A percentile compares a stretch with the other conserved stretches of the same genome.
Conservation (phyloP, 2,888 invertebrate species). For the Caenorhabditis afra region DNA sequence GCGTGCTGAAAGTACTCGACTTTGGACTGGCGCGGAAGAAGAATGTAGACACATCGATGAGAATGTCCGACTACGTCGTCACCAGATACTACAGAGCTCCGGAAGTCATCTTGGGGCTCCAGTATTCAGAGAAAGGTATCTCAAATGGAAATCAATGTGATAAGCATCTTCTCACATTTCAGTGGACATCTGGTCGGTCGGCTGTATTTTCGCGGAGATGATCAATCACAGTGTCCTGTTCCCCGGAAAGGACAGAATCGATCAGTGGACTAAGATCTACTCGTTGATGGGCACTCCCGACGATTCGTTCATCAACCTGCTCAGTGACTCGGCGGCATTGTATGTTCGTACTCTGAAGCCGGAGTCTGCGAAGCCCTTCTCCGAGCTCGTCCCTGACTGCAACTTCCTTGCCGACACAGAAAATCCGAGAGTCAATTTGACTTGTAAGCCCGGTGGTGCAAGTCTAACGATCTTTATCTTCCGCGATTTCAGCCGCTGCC, state of each 20-base stretch:
- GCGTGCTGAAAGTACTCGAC: constrained; percentile 98
- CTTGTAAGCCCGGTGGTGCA: constrained; percentile 44
- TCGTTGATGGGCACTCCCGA: constrained; percentile 73
- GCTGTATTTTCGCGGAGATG: constrained; percentile 99
- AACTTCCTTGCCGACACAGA: constrained; percentile 66
- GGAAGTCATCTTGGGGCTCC: constrained; percentile 90
- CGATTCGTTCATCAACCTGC: constrained; percentile 66
- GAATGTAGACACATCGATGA: constrained; percentile 88
- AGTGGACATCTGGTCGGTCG: constrained; percentile 80
- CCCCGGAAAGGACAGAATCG: constrained; percentile 92
- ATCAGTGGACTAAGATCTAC: constrained; percentile 80
- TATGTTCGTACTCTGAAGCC: constrained; percentile 62
- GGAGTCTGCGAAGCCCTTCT: constrained; percentile 27
- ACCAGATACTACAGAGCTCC: constrained; percentile 95
- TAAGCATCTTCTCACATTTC: constrained; percentile 34
- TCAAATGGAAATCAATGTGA: no score
- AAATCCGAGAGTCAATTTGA: constrained; percentile 67
- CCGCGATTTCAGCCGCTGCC: constrained; percentile 85
- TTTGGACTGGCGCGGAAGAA: constrained; percentile 97
- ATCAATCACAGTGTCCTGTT: constrained; percentile 97
- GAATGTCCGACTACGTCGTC: constrained; percentile 94
- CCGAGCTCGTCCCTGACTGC: constrained; percentile 62
- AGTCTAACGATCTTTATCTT: no score
- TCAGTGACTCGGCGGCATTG: constrained; percentile 74
- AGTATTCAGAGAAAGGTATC: constrained; percentile 95